Evolutionary conservation across 2,113 vertebrate species (phyloP), one percentile per base, ranked within the genome.

Genomic region (Raja brachyura): DNA sequence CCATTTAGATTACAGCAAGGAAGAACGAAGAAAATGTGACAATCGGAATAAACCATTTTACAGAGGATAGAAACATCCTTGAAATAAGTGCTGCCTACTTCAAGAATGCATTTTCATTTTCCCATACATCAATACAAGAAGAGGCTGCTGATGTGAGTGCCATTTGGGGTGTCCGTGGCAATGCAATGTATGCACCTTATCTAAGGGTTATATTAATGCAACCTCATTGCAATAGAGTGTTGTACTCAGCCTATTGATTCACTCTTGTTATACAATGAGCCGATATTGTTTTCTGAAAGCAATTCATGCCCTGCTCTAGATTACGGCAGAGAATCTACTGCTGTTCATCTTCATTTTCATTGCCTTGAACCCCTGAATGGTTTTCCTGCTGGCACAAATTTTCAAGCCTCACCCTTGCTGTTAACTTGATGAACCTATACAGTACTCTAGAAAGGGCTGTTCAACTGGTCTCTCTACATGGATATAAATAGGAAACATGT

Each of bases 331-430:
- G 25, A 90, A 33, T 90, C 61, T 61, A 66, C 2, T 63, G 63
- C 5, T 66, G 86, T 90, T 68, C 59, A 90, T 8, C 86, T 90
- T 90, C 59, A 90, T 39, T 18, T 90, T 90, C 61, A 68, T 20
- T 90, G 61, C 14, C 25, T 68, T 90, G 86, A 90, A 68, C 81
- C 68, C 20, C 63, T 33, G 86, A 63, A 14, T 39, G n/a, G 28
- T 88, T 33, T 66, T 16, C n/a, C 31, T 33, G 61, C 16, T 20
- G 14, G 59, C 61, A 31, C 25, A 63, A 61, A 66, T 88, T 61
- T 88, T 31, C 8, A 88, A 66, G 63, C 59, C 28, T 88, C 85
- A 28, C 56, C n/a, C 28, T 31, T 59, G 6, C 20, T 39, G 48
- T 11, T 59, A 88, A 88, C 28, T 66, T 63, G 59, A n/a, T 61